A percentile compares a stretch with the other conserved stretches of the same genome.
These are phyloP conservation scores for Drosophila diplacantha DNA, from an alignment of 2,888 invertebrate genomes.

Conservation along the genomic window DNA sequence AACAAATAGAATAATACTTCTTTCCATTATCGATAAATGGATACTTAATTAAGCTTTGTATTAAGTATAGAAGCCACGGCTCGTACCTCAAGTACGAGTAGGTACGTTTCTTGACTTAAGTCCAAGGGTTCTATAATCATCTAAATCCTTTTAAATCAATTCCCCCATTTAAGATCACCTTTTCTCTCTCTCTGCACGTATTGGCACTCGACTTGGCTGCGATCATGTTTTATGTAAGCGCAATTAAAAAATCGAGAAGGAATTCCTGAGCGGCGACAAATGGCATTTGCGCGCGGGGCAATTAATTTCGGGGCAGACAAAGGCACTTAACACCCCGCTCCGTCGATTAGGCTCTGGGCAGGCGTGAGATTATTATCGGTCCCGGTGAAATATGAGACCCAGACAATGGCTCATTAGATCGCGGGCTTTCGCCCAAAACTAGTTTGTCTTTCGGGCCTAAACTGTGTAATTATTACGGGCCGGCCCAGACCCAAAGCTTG, in stretches of 20 bases:
- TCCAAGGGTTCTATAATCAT: too few relatives aligned
- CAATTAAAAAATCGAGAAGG: conserved; percentile 27
- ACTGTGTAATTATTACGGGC: conserved; percentile 37
- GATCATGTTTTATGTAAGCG: conserved; percentile 20
- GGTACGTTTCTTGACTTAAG: too few relatives aligned
- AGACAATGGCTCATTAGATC: conserved; percentile 68
- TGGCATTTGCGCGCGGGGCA: conserved; percentile 43
- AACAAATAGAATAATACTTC: too few relatives aligned
- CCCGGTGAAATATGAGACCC: conserved; percentile 61
- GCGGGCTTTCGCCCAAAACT: conserved; percentile 45
- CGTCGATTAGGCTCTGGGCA: conserved; percentile 48
- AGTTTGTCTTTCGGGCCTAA: conserved; percentile 42
- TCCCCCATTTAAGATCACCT: too few relatives aligned
- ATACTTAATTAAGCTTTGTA: neutral
- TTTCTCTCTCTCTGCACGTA: conserved; percentile 3
- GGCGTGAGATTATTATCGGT: conserved; percentile 65
- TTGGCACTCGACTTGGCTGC: conserved; percentile 2
- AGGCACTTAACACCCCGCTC: conserved; percentile 30
- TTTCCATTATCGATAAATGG: too few relatives aligned
- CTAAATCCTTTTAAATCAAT: too few relatives aligned
- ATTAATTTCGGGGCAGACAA: conserved; percentile 33
- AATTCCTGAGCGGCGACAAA: conserved; percentile 39
- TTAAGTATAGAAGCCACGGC: neutral
- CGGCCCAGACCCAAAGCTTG: conserved; percentile 10
- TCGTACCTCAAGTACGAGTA: neutral